Conservation (phyloP, 1,140 invertebrate species). For the Tetramorium alpestre region DNA sequence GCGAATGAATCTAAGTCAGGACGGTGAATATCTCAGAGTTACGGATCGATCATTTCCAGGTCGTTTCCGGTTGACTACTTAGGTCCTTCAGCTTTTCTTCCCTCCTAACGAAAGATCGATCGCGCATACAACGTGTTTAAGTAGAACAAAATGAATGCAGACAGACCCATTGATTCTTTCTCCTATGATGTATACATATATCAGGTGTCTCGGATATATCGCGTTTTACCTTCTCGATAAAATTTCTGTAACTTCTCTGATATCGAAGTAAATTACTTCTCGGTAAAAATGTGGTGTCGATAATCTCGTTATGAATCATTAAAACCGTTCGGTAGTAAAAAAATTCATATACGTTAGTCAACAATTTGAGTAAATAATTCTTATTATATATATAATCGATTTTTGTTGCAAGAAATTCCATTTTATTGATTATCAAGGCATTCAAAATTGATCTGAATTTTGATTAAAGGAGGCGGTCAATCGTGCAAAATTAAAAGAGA, state of each 20-base stretch:
- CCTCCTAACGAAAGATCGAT: slow-evolving; percentile 1
- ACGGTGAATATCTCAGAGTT: not conserved
- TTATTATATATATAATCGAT: not conserved
- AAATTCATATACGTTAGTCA: not conserved
- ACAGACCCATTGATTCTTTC: not conserved
- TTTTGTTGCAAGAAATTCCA: not conserved
- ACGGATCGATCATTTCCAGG: not conserved
- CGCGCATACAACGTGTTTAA: not conserved
- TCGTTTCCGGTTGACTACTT: not conserved
- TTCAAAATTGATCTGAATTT: not conserved
- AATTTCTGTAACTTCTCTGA: not conserved
- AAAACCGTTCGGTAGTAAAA: not conserved
- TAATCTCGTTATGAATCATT: not conserved
- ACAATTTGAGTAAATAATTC: not conserved
- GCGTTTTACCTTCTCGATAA: not conserved
- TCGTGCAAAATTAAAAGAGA: slow-evolving; percentile 9
- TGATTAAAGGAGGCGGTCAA: not conserved
- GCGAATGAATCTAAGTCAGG: not conserved
- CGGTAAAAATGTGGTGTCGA: not conserved
- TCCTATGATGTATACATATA: not conserved
- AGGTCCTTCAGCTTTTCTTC: not conserved
- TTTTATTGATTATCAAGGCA: not conserved
- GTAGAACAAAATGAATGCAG: not conserved
- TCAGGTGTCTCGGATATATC: not conserved
- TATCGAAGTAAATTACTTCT: not conserved